phyloP scores from a whole-genome alignment of 2,113 vertebrate species.

The Glaucidium brasilianum region DNA sequence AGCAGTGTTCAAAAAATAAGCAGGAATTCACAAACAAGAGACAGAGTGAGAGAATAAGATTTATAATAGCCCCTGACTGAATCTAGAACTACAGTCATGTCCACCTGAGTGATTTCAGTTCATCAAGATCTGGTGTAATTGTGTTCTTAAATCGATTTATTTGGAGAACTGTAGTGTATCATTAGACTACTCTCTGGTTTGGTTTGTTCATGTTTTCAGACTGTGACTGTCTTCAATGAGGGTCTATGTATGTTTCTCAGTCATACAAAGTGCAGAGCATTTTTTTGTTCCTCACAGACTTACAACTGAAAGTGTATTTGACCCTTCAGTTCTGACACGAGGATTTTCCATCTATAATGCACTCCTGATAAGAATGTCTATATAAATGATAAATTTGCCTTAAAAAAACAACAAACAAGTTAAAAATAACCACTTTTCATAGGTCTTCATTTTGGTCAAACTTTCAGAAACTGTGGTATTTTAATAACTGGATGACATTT shows the following conservation, averaged over 20 bases:
- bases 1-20: neutral
- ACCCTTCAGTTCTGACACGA: neutral
- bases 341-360: neutral
- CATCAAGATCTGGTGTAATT: neutral
- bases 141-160: neutral
- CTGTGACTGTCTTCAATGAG: neutral
- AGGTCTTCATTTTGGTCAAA: constrained; percentile 26
- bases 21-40: neutral
- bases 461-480: neutral
- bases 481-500: constrained; percentile 50
- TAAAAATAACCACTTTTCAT: neutral
- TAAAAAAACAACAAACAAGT: neutral
- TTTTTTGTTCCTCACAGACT: neutral
- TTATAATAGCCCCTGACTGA: neutral
- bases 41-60: neutral
- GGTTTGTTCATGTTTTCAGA: neutral
- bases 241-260: neutral
- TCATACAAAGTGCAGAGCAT: neutral
- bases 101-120: neutral
- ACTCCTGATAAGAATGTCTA: neutral
- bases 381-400: neutral
- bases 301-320: neutral
- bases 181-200: neutral
- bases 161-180: neutral
- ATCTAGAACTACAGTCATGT: neutral